Evolutionary conservation across 2,888 invertebrate species (phyloP).

Genomic region (Protonemura montana): DNA sequence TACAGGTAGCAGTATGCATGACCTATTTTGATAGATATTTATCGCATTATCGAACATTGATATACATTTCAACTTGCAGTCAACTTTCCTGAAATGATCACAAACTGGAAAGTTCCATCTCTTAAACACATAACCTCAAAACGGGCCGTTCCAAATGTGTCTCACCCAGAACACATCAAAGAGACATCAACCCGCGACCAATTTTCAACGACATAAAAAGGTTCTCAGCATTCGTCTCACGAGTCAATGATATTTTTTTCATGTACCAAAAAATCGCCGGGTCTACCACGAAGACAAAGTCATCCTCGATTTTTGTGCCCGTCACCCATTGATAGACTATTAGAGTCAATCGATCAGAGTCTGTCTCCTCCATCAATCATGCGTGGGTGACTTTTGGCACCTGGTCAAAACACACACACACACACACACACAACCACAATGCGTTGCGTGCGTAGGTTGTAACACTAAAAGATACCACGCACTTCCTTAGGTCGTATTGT

Average conservation of each 20-base stretch:
- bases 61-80: too few species aligned
- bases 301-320: background rate
- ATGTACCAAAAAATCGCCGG: background rate
- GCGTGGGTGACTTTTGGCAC: background rate
- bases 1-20: too few species aligned
- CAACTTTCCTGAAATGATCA: too few species aligned
- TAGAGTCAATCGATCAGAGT: background rate
- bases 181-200: background rate
- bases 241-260: constrained; percentile 1
- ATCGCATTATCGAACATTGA: too few species aligned
- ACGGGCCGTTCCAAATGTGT: too few species aligned
- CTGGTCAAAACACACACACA: background rate
- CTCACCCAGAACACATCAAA: background rate
- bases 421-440: background rate
- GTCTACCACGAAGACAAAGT: background rate
- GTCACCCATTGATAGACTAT: background rate
- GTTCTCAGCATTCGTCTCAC: background rate
- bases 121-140: too few species aligned
- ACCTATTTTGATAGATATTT: too few species aligned
- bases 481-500: background rate
- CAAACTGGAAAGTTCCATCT: too few species aligned
- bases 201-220: background rate
- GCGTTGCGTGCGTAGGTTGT: background rate
- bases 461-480: background rate
- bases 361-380: background rate